Evolutionary conservation across 2,797 vertebrate species (phyloP).

Genomic region (Champsocephalus gunnari): DNA sequence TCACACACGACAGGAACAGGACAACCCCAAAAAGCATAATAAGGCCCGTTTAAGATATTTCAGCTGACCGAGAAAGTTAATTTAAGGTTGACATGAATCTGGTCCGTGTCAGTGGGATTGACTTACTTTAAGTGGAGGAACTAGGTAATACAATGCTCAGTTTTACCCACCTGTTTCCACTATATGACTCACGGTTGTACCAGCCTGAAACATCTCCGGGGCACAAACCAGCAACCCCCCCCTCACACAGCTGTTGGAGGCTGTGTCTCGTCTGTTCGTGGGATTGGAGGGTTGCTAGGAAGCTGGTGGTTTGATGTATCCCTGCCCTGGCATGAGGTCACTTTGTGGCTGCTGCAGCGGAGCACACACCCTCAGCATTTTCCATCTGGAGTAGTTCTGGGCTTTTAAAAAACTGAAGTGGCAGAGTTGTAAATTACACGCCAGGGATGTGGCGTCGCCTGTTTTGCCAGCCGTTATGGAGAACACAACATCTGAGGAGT

Average conservation of each 20-base stretch:
- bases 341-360: constrained; percentile 55
- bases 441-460: constrained; percentile 36
- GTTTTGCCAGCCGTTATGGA: constrained; percentile 35
- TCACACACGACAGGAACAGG: too few species aligned
- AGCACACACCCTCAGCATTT: constrained; percentile 67
- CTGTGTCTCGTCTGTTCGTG: constrained; percentile 27
- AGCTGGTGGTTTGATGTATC: constrained; percentile 46
- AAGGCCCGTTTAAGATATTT: too few species aligned
- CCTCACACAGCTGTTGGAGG: constrained; percentile 15
- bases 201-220: background rate
- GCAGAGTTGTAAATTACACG: constrained; percentile 42
- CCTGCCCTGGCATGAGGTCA: constrained; percentile 66
- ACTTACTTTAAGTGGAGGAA: background rate
- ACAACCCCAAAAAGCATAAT: too few species aligned
- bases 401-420: constrained; percentile 33
- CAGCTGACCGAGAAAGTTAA: background rate
- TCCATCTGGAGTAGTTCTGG: constrained; percentile 63
- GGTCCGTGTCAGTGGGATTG: background rate
- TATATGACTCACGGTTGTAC: background rate
- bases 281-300: constrained; percentile 45
- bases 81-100: background rate
- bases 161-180: constrained; percentile 46
- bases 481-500: constrained; percentile 16
- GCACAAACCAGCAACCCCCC: background rate
- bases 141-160: background rate